phyloP scores from a whole-genome alignment of 2,888 invertebrate genomes.

The Phlogophora meticulosa region DNA sequence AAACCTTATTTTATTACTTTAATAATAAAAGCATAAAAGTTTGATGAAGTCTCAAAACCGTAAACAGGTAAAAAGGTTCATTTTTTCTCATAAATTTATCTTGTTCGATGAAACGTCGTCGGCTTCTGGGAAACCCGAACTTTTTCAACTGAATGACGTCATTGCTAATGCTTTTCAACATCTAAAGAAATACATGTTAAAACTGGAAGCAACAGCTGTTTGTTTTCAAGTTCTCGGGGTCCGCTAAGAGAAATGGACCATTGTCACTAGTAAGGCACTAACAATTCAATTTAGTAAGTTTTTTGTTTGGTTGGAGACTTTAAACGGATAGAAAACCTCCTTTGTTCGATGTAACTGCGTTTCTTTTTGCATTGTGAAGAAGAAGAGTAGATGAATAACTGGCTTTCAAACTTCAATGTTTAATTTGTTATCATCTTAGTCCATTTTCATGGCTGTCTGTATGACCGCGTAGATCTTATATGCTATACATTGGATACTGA shows the following conservation, averaged over 20 bases:
- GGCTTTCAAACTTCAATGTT: neutral
- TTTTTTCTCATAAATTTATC: neutral
- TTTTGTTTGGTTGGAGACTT: conserved; percentile 35
- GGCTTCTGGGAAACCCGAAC: conserved; percentile 5
- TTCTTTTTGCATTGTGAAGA: conserved; percentile 15
- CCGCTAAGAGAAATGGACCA: conserved; percentile 46
- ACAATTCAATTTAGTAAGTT: conserved; percentile 48
- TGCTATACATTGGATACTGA: no score
- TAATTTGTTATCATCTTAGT: neutral
- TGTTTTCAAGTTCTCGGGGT: conserved; percentile 21
- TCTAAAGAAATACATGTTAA: conserved; percentile 23
- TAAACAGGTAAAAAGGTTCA: neutral
- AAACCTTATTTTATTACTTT: neutral
- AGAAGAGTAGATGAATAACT: conserved; percentile 1
- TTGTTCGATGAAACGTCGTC: neutral
- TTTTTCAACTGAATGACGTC: conserved; percentile 16
- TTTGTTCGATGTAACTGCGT: conserved; percentile 25
- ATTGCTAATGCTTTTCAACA: conserved; percentile 20
- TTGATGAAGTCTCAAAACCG: neutral
- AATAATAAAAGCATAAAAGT: conserved; percentile 14
- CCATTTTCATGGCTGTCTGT: no score
- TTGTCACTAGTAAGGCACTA: conserved; percentile 50
- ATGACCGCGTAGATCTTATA: no score
- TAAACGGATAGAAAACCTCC: conserved; percentile 26
- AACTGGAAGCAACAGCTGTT: conserved; percentile 47